Percentiles rank a stretch among this genome's conserved stretches.
Conservation (phyloP, 1,140 invertebrate genomes). For the Babylonia areolata region DNA sequence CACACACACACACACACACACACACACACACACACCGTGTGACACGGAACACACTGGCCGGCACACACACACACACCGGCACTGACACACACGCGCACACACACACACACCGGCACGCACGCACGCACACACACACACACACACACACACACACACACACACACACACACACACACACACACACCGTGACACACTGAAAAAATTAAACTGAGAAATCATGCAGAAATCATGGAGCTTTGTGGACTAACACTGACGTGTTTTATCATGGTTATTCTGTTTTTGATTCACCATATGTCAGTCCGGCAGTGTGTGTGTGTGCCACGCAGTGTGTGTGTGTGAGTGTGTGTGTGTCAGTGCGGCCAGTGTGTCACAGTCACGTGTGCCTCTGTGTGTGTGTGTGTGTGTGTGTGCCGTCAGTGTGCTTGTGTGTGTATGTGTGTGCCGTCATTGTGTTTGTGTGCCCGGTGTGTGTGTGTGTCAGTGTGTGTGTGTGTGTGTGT, state of each 20-base stretch:
- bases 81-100: too few relatives aligned
- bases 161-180: too few relatives aligned
- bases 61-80: too few relatives aligned
- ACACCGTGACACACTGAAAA: too few relatives aligned
- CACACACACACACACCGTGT: too few relatives aligned
- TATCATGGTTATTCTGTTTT: too few relatives aligned
- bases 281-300: background rate
- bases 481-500: background rate
- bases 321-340: background rate
- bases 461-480: background rate
- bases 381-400: background rate
- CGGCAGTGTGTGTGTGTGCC: background rate
- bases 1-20: too few relatives aligned
- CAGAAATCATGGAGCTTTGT: too few relatives aligned
- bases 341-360: background rate
- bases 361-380: background rate
- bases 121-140: background rate
- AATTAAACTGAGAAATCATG: too few relatives aligned
- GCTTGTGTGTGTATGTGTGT: background rate
- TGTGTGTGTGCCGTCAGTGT: background rate
- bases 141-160: constrained; percentile 16
- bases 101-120: too few relatives aligned
- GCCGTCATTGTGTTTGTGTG: background rate
- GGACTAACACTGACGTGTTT: too few relatives aligned
- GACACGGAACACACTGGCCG: too few relatives aligned